A percentile compares a stretch with the other conserved stretches of the same genome.
These are phyloP conservation scores for Lasioglossum baleicum DNA, from an alignment of 1,140 invertebrate genomes.

Conservation along the genomic window DNA sequence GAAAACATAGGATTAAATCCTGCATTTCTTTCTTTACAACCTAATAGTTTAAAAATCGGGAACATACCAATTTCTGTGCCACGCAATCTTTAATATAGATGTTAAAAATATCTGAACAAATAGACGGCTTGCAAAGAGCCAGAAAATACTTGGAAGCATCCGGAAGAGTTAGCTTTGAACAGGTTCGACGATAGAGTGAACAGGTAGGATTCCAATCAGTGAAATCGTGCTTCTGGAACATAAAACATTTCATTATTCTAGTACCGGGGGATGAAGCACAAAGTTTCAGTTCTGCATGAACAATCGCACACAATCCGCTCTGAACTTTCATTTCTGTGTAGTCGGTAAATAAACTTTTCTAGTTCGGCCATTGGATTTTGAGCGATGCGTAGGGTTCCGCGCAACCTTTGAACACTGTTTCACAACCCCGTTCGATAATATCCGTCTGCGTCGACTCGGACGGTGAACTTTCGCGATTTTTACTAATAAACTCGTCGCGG, in stretches of 20 bases:
- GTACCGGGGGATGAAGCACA: background rate
- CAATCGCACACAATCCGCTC: background rate
- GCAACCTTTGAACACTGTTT: conserved; percentile 23
- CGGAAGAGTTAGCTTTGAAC: no score
- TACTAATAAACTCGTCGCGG: conserved; percentile 49
- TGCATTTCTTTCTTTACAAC: no score
- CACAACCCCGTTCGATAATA: conserved; percentile 36
- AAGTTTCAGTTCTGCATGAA: background rate
- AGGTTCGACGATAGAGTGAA: no score
- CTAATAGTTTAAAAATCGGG: no score
- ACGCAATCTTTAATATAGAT: no score
- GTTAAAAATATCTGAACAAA: no score
- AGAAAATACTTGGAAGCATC: no score
- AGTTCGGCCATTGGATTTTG: conserved; percentile 28
- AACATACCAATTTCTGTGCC: no score
- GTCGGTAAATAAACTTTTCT: conserved; percentile 23
- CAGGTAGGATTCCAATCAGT: no score
- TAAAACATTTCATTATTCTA: conserved; percentile 22
- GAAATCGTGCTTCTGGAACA: no score
- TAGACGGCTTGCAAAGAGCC: no score
- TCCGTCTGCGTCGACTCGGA: conserved; percentile 20
- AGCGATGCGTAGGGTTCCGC: conserved; percentile 9
- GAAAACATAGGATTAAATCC: no score
- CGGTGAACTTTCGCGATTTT: conserved; percentile 33
- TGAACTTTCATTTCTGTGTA: background rate